These are phyloP conservation scores for Pluvialis apricaria DNA, from an alignment of 2,113 vertebrate genomes.

Conservation along the genomic window DNA sequence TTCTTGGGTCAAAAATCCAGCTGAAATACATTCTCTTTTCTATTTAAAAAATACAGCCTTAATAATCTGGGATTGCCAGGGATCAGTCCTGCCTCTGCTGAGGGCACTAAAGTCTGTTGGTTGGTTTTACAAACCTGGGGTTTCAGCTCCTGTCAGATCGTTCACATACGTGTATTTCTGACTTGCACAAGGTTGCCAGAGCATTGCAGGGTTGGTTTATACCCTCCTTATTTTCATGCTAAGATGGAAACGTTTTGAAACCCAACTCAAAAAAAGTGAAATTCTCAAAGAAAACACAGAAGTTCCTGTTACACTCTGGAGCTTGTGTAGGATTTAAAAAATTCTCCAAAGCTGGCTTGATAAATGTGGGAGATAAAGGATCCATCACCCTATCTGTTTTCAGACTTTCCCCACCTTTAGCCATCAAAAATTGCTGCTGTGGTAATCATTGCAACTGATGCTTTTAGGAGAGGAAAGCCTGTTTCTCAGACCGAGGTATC, in stretches of 20 bases:
- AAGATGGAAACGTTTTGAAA: neutral
- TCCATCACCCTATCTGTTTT: neutral
- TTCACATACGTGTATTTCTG: neutral
- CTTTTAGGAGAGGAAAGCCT: neutral
- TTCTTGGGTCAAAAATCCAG: conserved; percentile 3
- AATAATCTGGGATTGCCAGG: neutral
- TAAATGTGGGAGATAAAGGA: neutral
- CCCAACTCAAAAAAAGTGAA: neutral
- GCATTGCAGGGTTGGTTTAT: neutral
- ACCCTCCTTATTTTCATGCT: neutral
- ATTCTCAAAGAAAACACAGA: neutral
- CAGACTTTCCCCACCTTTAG: neutral
- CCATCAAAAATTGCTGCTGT: neutral
- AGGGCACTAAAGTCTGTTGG: neutral
- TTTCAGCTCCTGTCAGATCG: neutral
- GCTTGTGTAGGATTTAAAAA: neutral
- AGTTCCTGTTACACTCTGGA: neutral
- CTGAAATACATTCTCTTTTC: neutral
- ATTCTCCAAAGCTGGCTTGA: neutral
- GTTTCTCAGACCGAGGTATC: neutral
- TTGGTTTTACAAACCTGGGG: neutral
- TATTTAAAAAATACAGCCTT: neutral
- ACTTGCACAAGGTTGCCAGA: neutral
- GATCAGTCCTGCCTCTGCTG: neutral
- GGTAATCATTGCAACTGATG: neutral